Percentiles rank a stretch among this genome's conserved stretches.
These are phyloP conservation scores for Sardina pilchardus DNA, from an alignment of 2,113 vertebrate species.

Conservation along the genomic window DNA sequence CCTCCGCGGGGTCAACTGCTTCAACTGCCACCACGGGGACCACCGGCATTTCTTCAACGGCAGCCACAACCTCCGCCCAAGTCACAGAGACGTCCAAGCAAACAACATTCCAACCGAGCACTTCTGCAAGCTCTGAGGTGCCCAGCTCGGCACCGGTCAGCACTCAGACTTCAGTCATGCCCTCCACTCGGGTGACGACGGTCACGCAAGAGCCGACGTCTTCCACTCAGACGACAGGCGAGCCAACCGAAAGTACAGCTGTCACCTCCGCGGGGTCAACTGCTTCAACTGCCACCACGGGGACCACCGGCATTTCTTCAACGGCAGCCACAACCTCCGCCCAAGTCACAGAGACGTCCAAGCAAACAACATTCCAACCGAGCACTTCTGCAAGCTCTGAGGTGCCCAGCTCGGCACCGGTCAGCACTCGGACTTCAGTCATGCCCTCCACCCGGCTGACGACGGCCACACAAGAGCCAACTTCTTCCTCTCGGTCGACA, in stretches of 20 bases:
- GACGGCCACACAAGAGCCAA: not conserved
- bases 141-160: not conserved
- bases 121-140: not conserved
- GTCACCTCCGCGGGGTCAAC: too few species aligned
- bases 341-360: not conserved
- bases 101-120: not conserved
- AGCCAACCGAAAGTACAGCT: too few species aligned
- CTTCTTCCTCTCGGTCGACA: too few species aligned
- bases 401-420: not conserved
- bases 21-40: not conserved
- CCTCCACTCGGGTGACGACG: too few species aligned
- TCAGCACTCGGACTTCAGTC: not conserved
- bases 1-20: not conserved
- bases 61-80: not conserved
- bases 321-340: not conserved
- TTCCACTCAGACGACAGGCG: too few species aligned
- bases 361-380: too few species aligned
- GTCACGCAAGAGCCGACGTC: too few species aligned
- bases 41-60: not conserved
- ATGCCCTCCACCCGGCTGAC: not conserved
- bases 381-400: not conserved
- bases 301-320: not conserved
- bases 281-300: not conserved
- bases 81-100: not conserved
- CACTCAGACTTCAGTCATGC: too few species aligned